These are phyloP conservation scores for Dichetophora obliterata DNA, from an alignment of 2,888 invertebrate genomes.

Conservation along the genomic window DNA sequence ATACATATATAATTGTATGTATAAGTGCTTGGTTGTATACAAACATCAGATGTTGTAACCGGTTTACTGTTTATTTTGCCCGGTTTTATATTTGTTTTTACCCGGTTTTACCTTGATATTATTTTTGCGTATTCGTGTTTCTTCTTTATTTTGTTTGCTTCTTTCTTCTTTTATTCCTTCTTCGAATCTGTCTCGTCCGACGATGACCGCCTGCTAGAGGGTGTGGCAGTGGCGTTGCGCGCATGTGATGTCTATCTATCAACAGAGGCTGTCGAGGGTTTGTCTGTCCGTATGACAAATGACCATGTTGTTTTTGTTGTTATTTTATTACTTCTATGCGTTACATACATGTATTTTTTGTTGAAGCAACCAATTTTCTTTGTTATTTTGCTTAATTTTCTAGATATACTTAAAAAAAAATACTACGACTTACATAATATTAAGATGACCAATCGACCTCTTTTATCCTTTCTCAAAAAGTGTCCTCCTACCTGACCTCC, in stretches of 20 bases:
- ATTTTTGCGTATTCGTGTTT: slow-evolving; percentile 40
- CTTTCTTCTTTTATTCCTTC: neutral
- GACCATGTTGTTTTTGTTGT: neutral
- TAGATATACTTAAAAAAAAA: too few relatives aligned
- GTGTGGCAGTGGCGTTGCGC: slow-evolving; percentile 3
- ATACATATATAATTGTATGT: neutral
- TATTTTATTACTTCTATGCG: neutral
- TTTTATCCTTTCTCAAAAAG: too few relatives aligned
- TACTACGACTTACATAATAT: too few relatives aligned
- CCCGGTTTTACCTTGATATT: slow-evolving; percentile 66
- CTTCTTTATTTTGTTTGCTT: slow-evolving; percentile 35
- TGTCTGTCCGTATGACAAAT: neutral
- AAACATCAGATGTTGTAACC: slow-evolving; percentile 39
- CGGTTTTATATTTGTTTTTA: too few relatives aligned
- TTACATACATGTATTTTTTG: neutral
- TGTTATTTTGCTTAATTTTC: neutral
- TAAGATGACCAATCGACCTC: too few relatives aligned
- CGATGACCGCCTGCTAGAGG: neutral
- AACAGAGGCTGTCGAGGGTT: neutral
- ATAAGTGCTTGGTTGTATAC: slow-evolving; percentile 4
- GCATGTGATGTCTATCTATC: neutral
- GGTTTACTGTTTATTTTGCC: slow-evolving; percentile 62
- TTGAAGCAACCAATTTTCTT: neutral
- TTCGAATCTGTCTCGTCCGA: neutral
- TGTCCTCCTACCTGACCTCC: too few relatives aligned